Percentiles rank a stretch among this genome's conserved stretches.
phyloP scores from a whole-genome alignment of 2,113 vertebrate genomes.

The Nibea albiflora region DNA sequence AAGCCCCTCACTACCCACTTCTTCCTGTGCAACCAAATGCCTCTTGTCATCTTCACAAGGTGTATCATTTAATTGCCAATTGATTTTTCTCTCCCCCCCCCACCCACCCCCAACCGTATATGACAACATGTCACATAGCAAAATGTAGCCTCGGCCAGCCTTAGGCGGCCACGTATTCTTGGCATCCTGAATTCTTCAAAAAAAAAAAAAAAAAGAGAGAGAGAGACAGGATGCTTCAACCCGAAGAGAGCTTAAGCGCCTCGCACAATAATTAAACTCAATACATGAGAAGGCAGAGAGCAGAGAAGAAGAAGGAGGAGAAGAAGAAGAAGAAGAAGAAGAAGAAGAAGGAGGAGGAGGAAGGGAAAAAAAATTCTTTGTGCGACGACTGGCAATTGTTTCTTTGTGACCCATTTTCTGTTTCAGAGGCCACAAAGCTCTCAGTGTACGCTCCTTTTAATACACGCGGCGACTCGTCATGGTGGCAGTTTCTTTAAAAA shows the following conservation, averaged over 20 bases:
- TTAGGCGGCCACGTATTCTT: conserved; percentile 90
- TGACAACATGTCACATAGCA: conserved; percentile 99
- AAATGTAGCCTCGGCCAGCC: conserved; percentile 92
- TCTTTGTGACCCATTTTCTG: conserved; percentile 77
- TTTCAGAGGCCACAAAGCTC: conserved; percentile 57
- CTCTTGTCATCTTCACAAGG: conserved; percentile 99
- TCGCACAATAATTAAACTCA: conserved; percentile 78
- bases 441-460: conserved; percentile 29
- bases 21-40: conserved; percentile 96
- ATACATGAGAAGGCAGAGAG: conserved; percentile 57
- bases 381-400: conserved; percentile 62
- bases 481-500: conserved; percentile 25
- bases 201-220: too few relatives aligned
- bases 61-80: conserved; percentile 99
- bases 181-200: conserved; percentile 83
- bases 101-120: conserved; percentile 84
- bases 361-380: conserved; percentile 51
- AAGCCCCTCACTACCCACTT: conserved; percentile 93
- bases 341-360: too few relatives aligned
- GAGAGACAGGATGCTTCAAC: conserved; percentile 64
- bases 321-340: too few relatives aligned
- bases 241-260: conserved; percentile 69
- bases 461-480: conserved; percentile 16
- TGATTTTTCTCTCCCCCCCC: conserved; percentile 88
- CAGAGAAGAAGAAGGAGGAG: background rate